A percentile compares a stretch with the other conserved stretches of the same genome.
Evolutionary conservation across 2,888 invertebrate species (phyloP).

Genomic region (Latrodectus elegans): DNA sequence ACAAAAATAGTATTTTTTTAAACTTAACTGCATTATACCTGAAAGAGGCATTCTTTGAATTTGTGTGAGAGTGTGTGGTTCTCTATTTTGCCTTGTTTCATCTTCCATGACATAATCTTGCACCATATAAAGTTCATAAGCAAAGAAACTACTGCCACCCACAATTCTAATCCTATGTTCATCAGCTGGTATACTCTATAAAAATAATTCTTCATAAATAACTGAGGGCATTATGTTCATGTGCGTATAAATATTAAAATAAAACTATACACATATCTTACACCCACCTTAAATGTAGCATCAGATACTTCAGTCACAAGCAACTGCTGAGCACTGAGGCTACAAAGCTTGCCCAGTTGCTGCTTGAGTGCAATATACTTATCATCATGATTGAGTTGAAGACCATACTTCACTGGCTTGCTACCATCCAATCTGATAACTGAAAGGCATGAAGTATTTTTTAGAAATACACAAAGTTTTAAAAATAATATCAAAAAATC

Average conservation of each 20-base stretch:
- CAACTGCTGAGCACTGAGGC: slow-evolving; percentile 80
- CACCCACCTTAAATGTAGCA: slow-evolving; percentile 80
- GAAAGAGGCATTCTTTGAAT: slow-evolving; percentile 73
- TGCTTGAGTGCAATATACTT: slow-evolving; percentile 85
- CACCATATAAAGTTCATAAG: slow-evolving; percentile 81
- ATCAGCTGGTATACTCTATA: slow-evolving; percentile 76
- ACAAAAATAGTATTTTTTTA: neutral
- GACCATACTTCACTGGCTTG: slow-evolving; percentile 88
- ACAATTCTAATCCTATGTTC: slow-evolving; percentile 76
- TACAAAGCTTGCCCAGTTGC: slow-evolving; percentile 78
- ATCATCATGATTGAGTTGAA: slow-evolving; percentile 87
- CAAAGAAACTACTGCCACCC: slow-evolving; percentile 78
- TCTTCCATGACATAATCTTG: slow-evolving; percentile 72
- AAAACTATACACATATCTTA: neutral
- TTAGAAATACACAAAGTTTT: too few species aligned
- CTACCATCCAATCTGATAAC: slow-evolving; percentile 87
- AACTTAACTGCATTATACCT: slow-evolving; percentile 31
- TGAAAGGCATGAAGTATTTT: slow-evolving; percentile 75
- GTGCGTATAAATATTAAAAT: too few species aligned
- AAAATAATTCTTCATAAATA: slow-evolving; percentile 32
- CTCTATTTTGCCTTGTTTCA: slow-evolving; percentile 72
- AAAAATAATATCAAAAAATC: slow-evolving; percentile 5
- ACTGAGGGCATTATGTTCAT: too few species aligned
- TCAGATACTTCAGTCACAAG: slow-evolving; percentile 84
- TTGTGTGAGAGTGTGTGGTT: slow-evolving; percentile 74